phyloP scores from a whole-genome alignment of 2,888 invertebrate species.

The Tigriopus californicus region DNA sequence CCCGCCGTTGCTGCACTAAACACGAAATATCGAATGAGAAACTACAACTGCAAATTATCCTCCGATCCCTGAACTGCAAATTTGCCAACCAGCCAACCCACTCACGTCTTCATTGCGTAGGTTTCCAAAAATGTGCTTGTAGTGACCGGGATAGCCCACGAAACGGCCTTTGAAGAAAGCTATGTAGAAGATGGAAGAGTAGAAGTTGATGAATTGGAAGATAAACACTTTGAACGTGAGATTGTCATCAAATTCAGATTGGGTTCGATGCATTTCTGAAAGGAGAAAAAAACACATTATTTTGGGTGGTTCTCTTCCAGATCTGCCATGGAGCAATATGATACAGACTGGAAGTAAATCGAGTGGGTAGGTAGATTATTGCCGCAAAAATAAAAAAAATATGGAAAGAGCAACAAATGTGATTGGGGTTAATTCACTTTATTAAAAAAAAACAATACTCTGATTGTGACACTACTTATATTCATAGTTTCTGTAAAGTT shows the following conservation, averaged over 20 bases:
- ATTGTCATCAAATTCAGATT: conserved; percentile 39
- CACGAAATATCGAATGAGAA: background rate
- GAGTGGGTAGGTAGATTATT: no score
- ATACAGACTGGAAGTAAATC: no score
- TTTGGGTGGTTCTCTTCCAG: no score
- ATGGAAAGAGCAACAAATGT: no score
- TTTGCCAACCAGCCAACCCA: conserved; percentile 1
- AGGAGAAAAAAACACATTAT: conserved; percentile 17
- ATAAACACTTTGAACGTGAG: conserved; percentile 40
- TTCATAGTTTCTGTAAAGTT: no score
- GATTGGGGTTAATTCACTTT: no score
- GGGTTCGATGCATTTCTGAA: conserved; percentile 33
- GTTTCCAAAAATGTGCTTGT: conserved; percentile 32
- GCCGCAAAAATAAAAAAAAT: no score
- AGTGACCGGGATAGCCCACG: conserved; percentile 35
- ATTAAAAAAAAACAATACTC: no score
- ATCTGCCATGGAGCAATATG: no score
- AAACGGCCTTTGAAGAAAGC: conserved; percentile 39
- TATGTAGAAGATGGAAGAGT: conserved; percentile 40
- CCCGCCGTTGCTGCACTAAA: conserved; percentile 36
- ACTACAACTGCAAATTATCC: no score
- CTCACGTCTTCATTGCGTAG: conserved; percentile 36
- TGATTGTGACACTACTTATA: no score
- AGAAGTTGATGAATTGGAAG: conserved; percentile 42
- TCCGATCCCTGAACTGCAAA: no score